Percentiles rank a stretch among this genome's conserved stretches.
Conservation (phyloP, 2,888 invertebrate genomes). For the Arctia plantaginis region DNA sequence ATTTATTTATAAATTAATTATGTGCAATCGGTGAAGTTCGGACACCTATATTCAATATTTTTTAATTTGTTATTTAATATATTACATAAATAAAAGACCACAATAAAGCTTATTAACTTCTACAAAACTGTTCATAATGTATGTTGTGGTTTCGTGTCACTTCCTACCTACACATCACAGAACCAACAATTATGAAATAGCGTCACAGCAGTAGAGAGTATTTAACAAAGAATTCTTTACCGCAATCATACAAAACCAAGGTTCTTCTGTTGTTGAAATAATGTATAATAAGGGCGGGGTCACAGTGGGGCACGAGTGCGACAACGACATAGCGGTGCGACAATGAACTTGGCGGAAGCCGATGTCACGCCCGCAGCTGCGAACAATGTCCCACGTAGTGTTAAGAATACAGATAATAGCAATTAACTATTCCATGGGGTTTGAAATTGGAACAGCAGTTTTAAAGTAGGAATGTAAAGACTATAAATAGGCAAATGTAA, state of each 20-base stretch:
- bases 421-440: conserved; percentile 60
- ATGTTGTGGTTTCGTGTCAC: background rate
- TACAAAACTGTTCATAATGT: background rate
- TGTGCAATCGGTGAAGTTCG: background rate
- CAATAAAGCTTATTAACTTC: background rate
- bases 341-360: conserved; percentile 85
- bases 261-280: conserved; percentile 20
- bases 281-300: conserved; percentile 61
- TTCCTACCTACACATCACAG: background rate
- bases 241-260: conserved; percentile 14
- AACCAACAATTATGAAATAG: background rate
- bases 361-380: conserved; percentile 80
- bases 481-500: background rate
- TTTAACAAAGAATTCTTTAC: conserved; percentile 8
- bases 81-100: background rate
- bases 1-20: background rate
- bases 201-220: background rate
- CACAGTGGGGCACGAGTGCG: conserved; percentile 55
- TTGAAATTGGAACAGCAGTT: conserved; percentile 44
- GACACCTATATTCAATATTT: no score
- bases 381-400: conserved; percentile 75
- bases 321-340: conserved; percentile 62
- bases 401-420: conserved; percentile 66
- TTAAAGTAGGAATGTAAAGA: background rate
- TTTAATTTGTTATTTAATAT: background rate